phyloP scores from a whole-genome alignment of 2,888 invertebrate genomes.

The Ernsta delagoae region DNA sequence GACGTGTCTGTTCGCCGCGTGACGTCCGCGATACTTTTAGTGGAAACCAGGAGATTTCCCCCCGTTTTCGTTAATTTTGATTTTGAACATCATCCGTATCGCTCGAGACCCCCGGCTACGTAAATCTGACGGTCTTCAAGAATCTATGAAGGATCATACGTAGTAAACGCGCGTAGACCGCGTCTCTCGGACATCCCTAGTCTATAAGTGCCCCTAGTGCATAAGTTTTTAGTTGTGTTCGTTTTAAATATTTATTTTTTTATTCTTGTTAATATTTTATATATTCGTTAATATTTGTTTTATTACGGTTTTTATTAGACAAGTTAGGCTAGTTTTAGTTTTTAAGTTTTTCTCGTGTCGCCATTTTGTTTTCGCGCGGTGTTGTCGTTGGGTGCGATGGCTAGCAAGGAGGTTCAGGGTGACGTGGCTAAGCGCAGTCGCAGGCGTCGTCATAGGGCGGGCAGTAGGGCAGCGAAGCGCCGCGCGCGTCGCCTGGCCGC shows the following conservation, averaged over 20 bases:
- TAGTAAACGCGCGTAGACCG: constrained; percentile 43
- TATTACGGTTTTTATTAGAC: constrained; percentile 40
- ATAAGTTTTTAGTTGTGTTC: constrained; percentile 46
- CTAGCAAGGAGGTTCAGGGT: constrained; percentile 59
- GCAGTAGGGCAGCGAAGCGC: constrained; percentile 59
- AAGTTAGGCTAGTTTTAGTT: constrained; percentile 42
- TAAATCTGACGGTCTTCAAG: constrained; percentile 34
- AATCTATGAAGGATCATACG: too few species aligned
- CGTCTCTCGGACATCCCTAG: constrained; percentile 58
- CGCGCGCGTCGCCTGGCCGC: constrained; percentile 57
- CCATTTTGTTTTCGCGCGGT: constrained; percentile 59
- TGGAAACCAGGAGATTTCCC: constrained; percentile 47
- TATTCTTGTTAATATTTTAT: too few species aligned
- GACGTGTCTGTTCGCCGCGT: constrained; percentile 60
- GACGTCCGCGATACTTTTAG: constrained; percentile 50
- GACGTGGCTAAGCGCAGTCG: constrained; percentile 60
- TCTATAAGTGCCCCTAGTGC: too few species aligned
- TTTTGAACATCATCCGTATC: constrained; percentile 40
- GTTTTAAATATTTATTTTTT: constrained; percentile 47
- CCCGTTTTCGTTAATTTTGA: constrained; percentile 31
- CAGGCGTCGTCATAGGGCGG: constrained; percentile 61
- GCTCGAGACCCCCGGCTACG: constrained; percentile 41
- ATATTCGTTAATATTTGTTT: constrained; percentile 46
- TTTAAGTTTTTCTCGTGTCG: constrained; percentile 56
- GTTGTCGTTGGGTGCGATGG: constrained; percentile 49